phyloP scores from a whole-genome alignment of 2,797 vertebrate genomes.

The Lutjanus campechanus region DNA sequence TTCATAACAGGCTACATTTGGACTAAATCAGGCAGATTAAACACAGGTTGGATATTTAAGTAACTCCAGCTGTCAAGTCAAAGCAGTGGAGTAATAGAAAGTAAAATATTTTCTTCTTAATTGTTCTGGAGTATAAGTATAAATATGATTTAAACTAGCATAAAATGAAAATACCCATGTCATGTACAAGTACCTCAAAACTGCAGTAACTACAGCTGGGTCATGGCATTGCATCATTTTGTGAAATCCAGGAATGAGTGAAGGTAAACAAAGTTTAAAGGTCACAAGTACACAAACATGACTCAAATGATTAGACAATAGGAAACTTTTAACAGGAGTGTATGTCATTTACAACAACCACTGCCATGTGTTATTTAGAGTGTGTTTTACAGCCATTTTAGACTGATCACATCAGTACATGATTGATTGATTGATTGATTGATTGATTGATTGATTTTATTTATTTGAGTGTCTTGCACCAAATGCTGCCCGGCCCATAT shows the following conservation, averaged over 20 bases:
- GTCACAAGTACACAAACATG: constrained; percentile 45
- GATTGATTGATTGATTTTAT: not conserved
- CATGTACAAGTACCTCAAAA: too few species aligned
- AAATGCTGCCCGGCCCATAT: too few species aligned
- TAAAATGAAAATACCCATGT: not conserved
- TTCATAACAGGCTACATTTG: too few species aligned
- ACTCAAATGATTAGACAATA: constrained; percentile 15
- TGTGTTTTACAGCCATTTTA: not conserved
- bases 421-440: not conserved
- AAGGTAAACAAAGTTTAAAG: constrained; percentile 60
- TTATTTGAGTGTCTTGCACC: too few species aligned
- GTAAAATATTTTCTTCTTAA: not conserved
- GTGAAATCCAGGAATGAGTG: constrained; percentile 38
- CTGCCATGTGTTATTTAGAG: not conserved
- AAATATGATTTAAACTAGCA: not conserved
- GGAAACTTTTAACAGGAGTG: constrained; percentile 1
- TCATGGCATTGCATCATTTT: constrained; percentile 47
- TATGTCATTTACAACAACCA: not conserved
- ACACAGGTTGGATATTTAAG: not conserved
- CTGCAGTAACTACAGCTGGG: not conserved
- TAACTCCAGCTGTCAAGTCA: not conserved
- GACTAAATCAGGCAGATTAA: too few species aligned
- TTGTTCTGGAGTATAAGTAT: not conserved
- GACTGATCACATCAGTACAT: not conserved
- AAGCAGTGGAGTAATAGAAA: not conserved